Conservation (phyloP, 2,113 vertebrate genomes). For the Carollia perspicillata region DNA sequence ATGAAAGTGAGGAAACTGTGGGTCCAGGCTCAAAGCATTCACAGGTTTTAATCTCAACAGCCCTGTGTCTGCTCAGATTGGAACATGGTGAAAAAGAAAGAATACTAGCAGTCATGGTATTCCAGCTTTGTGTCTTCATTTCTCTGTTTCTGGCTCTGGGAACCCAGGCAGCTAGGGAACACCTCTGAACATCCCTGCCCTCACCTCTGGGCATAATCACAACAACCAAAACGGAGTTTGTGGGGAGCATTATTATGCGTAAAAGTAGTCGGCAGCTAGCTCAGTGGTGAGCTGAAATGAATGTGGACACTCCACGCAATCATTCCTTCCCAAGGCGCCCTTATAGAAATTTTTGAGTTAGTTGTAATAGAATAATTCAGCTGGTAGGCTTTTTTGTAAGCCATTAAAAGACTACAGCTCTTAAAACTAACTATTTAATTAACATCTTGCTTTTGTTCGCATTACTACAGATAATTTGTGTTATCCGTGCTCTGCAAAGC, state of each 20-base stretch:
- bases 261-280: background rate
- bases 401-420: slow-evolving; percentile 28
- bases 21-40: accelerated
- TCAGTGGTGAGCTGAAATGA: background rate
- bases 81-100: background rate
- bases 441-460: slow-evolving; percentile 61
- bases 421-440: slow-evolving; percentile 65
- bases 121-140: background rate
- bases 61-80: background rate
- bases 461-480: slow-evolving; percentile 39
- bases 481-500: slow-evolving; percentile 3
- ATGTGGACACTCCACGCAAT: background rate
- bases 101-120: background rate
- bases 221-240: background rate
- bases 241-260: background rate
- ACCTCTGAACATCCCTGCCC: background rate
- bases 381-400: background rate
- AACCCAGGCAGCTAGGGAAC: background rate
- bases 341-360: slow-evolving; percentile 42
- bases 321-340: background rate
- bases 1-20: background rate
- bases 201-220: background rate
- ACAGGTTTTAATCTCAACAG: background rate
- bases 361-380: slow-evolving; percentile 26
- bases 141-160: background rate